These are phyloP conservation scores for Indicator indicator DNA, from an alignment of 2,113 vertebrate genomes.

Conservation along the genomic window DNA sequence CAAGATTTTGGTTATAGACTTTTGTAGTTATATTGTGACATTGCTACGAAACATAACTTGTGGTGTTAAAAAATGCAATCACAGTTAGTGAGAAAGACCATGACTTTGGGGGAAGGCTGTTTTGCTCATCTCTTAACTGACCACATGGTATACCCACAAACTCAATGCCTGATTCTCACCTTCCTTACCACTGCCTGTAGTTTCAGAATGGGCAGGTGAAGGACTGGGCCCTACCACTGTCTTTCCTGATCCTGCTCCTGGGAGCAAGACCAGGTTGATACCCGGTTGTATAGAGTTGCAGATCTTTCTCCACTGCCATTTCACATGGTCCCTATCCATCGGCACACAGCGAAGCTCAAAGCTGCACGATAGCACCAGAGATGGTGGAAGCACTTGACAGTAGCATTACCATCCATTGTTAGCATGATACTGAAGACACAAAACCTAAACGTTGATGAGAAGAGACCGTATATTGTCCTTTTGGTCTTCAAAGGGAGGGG, in stretches of 20 bases:
- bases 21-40: background rate
- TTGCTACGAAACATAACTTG: background rate
- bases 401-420: background rate
- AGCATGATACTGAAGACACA: background rate
- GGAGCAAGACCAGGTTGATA: background rate
- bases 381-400: background rate
- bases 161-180: background rate
- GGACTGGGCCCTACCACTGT: background rate
- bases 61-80: background rate
- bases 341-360: background rate
- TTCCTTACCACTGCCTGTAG: background rate
- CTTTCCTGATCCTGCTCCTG: background rate
- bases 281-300: background rate
- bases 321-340: background rate
- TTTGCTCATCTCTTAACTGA: background rate
- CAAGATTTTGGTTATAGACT: background rate
- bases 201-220: background rate
- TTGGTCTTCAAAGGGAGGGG: constrained; percentile 8
- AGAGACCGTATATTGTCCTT: background rate
- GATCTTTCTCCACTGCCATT: background rate
- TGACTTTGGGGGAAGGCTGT: background rate
- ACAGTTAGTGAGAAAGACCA: background rate
- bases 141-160: background rate
- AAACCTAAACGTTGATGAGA: background rate
- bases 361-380: rapidly evolving